Evolutionary conservation across 2,797 vertebrate genomes (phyloP).

Genomic region (Sebastes nivosus): DNA sequence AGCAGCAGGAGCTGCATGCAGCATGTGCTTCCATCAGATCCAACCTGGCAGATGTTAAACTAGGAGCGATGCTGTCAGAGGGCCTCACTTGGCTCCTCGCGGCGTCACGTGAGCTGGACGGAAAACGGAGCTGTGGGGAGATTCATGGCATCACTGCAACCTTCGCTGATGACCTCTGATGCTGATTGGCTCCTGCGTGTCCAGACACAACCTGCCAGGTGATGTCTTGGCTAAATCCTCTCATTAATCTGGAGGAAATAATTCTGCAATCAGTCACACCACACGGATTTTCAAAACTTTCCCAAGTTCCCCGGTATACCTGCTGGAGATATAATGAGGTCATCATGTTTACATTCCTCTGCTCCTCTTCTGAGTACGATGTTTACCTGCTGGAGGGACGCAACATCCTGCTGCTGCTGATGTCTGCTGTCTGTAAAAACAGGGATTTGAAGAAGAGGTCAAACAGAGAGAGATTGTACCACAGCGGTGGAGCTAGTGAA

Average conservation of each 20-base stretch:
- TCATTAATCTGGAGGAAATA: slow-evolving; percentile 5
- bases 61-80: slow-evolving; percentile 1
- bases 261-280: slow-evolving; percentile 6
- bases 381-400: slow-evolving; percentile 1
- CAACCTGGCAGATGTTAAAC: slow-evolving; percentile 42
- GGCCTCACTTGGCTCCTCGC: slow-evolving; percentile 14
- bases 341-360: slow-evolving; percentile 9
- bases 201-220: not conserved
- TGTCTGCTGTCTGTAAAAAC: not conserved
- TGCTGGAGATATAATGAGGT: not conserved
- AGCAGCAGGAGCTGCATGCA: not conserved
- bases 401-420: not conserved
- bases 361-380: not conserved
- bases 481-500: too few species aligned
- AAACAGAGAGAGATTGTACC: too few species aligned
- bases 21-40: slow-evolving; percentile 21
- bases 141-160: not conserved
- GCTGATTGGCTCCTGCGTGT: slow-evolving; percentile 17
- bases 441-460: too few species aligned
- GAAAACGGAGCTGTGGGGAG: not conserved
- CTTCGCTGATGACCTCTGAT: not conserved
- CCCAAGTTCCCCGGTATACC: not conserved
- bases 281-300: not conserved
- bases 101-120: slow-evolving; percentile 12
- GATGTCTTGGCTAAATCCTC: slow-evolving; percentile 1